These are phyloP conservation scores for Phycodurus eques DNA, from an alignment of 2,113 vertebrate genomes.

Conservation along the genomic window DNA sequence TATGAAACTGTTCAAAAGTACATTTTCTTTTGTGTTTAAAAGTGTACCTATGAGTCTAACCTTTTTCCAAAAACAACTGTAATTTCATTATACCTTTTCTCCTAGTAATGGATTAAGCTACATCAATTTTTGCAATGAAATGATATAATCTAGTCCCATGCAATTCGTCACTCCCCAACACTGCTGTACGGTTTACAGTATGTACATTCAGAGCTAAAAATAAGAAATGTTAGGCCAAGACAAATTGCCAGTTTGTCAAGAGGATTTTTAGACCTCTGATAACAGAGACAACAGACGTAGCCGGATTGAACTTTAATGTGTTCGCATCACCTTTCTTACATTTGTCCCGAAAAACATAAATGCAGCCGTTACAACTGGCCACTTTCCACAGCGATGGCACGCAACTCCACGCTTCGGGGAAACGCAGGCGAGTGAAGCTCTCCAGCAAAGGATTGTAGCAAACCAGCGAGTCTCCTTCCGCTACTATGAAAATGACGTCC, in stretches of 20 bases:
- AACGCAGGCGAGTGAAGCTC: slow-evolving; percentile 93
- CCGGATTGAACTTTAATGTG: slow-evolving; percentile 95
- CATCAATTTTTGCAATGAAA: too few relatives aligned
- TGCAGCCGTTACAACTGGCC: slow-evolving; percentile 95
- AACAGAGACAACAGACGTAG: slow-evolving; percentile 91
- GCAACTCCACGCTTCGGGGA: slow-evolving; percentile 94
- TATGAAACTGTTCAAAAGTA: too few relatives aligned
- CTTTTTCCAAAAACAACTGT: too few relatives aligned
- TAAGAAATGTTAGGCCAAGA: slow-evolving; percentile 80
- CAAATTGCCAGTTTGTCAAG: slow-evolving; percentile 96
- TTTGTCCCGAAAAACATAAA: slow-evolving; percentile 94
- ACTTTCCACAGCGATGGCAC: slow-evolving; percentile 96
- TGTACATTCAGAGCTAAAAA: slow-evolving; percentile 15
- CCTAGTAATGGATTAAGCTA: too few relatives aligned
- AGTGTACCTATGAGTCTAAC: too few relatives aligned
- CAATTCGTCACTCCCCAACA: too few relatives aligned
- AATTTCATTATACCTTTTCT: too few relatives aligned
- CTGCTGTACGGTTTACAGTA: neutral
- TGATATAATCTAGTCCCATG: too few relatives aligned
- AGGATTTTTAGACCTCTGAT: slow-evolving; percentile 93
- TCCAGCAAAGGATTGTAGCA: slow-evolving; percentile 96
- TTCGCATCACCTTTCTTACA: slow-evolving; percentile 96
- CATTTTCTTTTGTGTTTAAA: too few relatives aligned
- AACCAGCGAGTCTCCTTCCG: slow-evolving; percentile 90
- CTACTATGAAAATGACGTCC: slow-evolving; percentile 95